phyloP scores from a whole-genome alignment of 1,140 invertebrate genomes.

The Formica selysi region DNA sequence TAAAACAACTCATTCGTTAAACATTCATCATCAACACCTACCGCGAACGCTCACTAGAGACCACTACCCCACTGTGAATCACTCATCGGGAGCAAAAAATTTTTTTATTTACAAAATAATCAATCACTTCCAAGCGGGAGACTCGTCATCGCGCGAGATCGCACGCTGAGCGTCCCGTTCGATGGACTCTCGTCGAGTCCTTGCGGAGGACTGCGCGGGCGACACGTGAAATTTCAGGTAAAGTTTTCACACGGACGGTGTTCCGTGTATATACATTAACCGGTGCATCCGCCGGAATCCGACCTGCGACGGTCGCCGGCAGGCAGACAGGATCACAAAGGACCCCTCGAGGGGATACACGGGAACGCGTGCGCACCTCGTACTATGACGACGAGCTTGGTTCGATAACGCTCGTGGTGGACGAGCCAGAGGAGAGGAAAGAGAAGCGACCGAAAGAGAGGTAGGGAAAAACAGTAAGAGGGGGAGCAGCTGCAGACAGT shows the following conservation, averaged over 20 bases:
- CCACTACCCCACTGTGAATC: background rate
- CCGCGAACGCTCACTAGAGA: background rate
- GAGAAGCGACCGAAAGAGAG: slow-evolving; percentile 20
- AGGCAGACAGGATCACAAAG: slow-evolving; percentile 44
- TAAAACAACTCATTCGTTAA: background rate
- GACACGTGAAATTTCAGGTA: background rate
- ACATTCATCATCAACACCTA: background rate
- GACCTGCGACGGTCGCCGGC: slow-evolving; percentile 35
- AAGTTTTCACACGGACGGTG: background rate
- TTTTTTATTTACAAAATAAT: background rate
- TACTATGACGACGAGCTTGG: slow-evolving; percentile 46
- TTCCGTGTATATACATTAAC: slow-evolving; percentile 4
- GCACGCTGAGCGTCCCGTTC: background rate
- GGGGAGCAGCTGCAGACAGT: slow-evolving; percentile 45
- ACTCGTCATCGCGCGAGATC: background rate
- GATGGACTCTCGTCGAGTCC: too few relatives aligned
- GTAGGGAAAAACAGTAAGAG: slow-evolving; percentile 24
- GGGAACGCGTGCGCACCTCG: slow-evolving; percentile 59
- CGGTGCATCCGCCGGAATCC: slow-evolving; percentile 24
- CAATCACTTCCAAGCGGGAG: background rate
- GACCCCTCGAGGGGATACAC: slow-evolving; percentile 22
- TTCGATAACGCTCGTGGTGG: slow-evolving; percentile 52
- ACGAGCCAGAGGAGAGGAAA: slow-evolving; percentile 24
- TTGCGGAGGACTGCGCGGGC: background rate
- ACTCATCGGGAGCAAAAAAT: background rate